Evolutionary conservation across 1,140 invertebrate genomes (phyloP), one percentile per base, ranked within the genome.

Genomic region (Cydia strobilella): DNA sequence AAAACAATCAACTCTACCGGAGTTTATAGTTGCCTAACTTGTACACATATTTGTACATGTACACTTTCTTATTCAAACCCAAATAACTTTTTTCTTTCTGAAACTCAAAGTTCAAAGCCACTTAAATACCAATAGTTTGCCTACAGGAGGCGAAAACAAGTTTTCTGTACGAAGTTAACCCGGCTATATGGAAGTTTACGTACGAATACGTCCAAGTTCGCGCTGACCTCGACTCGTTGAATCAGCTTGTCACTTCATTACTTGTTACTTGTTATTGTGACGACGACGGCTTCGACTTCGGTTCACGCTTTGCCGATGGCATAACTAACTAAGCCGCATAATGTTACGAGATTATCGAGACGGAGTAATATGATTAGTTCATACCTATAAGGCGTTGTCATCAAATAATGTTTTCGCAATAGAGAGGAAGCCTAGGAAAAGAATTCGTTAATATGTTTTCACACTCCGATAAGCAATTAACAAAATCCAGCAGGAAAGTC

Each of bases 221-320:
- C 75, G 69, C 59, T 75, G 71, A 62, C 73, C 73, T 78, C 76
- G 71, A 66, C 72, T 25, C 25, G 65, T 66, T 65, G 62, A 31
- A 65, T 71, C 74, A 73, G 54, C 63, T 75, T 77, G 75, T 77
- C 65, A 75, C 59, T 74, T 76, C 72, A 74, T 69, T 71, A 78
- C 73, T 63, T 66, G 63, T 66, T 66, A 78, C 74, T 75, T 78
- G 72, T 76, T 75, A 72, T 79, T 71, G 73, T 20, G 75, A 23
- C 65, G 31, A 69, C 31, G 65, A 7, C 54, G 23, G 54, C n/a
- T n/a, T n/a, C n/a, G 18, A 69, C 65, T 69, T 69, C 65, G 9
- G 65, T 69, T 39, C 35, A 69, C 65, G 65, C 65, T 39, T 69
- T 18, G 65, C 65, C 27, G 18, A 69, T 69, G 65, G 65, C 65